phyloP scores from a whole-genome alignment of 2,113 vertebrate species.

The Sakesphorus luctuosus region DNA sequence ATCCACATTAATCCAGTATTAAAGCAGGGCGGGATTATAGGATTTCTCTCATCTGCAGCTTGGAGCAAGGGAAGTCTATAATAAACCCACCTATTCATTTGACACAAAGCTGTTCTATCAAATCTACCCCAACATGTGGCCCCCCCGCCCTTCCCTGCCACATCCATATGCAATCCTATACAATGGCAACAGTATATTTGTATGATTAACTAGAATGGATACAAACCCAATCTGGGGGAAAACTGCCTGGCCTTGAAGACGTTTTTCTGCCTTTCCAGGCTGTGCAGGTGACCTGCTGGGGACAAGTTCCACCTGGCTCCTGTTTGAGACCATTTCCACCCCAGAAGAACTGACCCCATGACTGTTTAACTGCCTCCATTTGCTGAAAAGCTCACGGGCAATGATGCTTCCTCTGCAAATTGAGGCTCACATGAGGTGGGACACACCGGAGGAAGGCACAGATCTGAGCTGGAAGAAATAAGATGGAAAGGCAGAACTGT shows the following conservation, averaged over 20 bases:
- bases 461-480: background rate
- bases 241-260: background rate
- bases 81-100: conserved; percentile 74
- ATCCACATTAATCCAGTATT: conserved; percentile 83
- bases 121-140: conserved; percentile 15
- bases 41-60: conserved; percentile 79
- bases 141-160: background rate
- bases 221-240: background rate
- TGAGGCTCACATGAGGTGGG: background rate
- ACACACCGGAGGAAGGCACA: background rate
- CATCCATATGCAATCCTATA: conserved; percentile 2
- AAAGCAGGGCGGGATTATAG: conserved; percentile 78
- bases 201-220: background rate
- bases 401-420: background rate
- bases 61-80: conserved; percentile 74
- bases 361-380: background rate
- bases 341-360: background rate
- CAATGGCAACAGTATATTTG: background rate
- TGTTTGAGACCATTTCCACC: background rate
- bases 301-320: background rate
- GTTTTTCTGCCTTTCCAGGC: background rate
- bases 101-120: conserved; percentile 73
- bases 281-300: background rate
- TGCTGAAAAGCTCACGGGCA: background rate
- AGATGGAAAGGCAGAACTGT: conserved; percentile 5